These are phyloP conservation scores for Philonicus albiceps DNA, from an alignment of 2,888 invertebrate species.

Conservation along the genomic window DNA sequence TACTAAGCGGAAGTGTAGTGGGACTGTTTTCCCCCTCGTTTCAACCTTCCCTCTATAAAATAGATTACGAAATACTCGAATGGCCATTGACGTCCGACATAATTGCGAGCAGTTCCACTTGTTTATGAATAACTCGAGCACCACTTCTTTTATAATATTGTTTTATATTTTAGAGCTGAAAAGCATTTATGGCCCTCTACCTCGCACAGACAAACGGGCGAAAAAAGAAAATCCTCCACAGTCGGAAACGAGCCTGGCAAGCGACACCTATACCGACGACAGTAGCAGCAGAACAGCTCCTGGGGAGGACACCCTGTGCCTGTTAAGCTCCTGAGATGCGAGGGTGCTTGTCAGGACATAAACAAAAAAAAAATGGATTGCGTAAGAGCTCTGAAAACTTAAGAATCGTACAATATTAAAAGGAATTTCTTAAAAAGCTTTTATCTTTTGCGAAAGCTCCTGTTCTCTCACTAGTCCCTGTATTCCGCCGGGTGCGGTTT, in stretches of 20 bases:
- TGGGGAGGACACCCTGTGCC: background rate
- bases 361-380: conserved; percentile 9
- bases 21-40: background rate
- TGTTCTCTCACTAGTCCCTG: background rate
- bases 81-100: conserved; percentile 34
- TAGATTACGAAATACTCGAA: conserved; percentile 32
- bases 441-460: conserved; percentile 15
- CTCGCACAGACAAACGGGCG: background rate
- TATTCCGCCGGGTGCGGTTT: background rate
- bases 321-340: background rate
- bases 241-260: background rate
- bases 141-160: conserved; percentile 33
- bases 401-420: conserved; percentile 9
- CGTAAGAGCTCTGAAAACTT: conserved; percentile 30
- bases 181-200: conserved; percentile 18
- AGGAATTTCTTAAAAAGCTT: conserved; percentile 31
- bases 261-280: background rate
- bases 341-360: background rate
- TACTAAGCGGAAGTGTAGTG: background rate
- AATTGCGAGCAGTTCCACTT: conserved; percentile 26
- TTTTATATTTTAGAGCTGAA: conserved; percentile 16
- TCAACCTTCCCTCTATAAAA: conserved; percentile 12
- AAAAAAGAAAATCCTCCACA: background rate
- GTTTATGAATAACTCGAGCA: conserved; percentile 27
- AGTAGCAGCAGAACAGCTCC: background rate